Conservation (phyloP, 1,140 invertebrate species). For the Stegodyphus mimosarum region DNA sequence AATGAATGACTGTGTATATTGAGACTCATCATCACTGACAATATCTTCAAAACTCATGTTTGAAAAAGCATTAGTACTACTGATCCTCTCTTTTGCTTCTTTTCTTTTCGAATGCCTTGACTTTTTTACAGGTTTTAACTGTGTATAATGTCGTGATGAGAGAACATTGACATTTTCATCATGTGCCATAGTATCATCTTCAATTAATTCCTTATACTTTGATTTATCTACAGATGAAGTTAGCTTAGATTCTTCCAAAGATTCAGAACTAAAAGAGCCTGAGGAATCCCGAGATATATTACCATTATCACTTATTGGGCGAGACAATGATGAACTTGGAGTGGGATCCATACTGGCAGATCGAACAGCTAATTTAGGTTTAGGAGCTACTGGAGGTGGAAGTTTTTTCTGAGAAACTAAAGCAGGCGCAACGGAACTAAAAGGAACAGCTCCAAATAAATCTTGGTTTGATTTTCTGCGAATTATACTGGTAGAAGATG, state of each 20-base stretch:
- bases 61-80: slow-evolving; percentile 73
- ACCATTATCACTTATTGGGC: slow-evolving; percentile 32
- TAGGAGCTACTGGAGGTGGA: slow-evolving; percentile 39
- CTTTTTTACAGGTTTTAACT: slow-evolving; percentile 59
- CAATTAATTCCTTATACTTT: slow-evolving; percentile 51
- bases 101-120: slow-evolving; percentile 62
- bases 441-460: slow-evolving; percentile 75
- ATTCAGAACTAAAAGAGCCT: slow-evolving; percentile 49
- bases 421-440: slow-evolving; percentile 66
- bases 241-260: slow-evolving; percentile 41
- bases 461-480: slow-evolving; percentile 67
- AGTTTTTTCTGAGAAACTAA: slow-evolving; percentile 31
- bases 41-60: slow-evolving; percentile 86
- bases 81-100: slow-evolving; percentile 58
- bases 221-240: slow-evolving; percentile 39
- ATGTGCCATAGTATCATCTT: slow-evolving; percentile 37
- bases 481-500: slow-evolving; percentile 54
- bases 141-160: slow-evolving; percentile 45
- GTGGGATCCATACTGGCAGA: neutral
- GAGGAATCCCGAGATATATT: slow-evolving; percentile 53
- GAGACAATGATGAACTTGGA: slow-evolving; percentile 3
- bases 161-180: slow-evolving; percentile 58
- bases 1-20: slow-evolving; percentile 43
- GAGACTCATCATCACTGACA: slow-evolving; percentile 75
- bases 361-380: slow-evolving; percentile 26